A percentile compares a stretch with the other conserved stretches of the same genome.
Conservation (phyloP, 2,113 vertebrate genomes). For the Zosterops lateralis region DNA sequence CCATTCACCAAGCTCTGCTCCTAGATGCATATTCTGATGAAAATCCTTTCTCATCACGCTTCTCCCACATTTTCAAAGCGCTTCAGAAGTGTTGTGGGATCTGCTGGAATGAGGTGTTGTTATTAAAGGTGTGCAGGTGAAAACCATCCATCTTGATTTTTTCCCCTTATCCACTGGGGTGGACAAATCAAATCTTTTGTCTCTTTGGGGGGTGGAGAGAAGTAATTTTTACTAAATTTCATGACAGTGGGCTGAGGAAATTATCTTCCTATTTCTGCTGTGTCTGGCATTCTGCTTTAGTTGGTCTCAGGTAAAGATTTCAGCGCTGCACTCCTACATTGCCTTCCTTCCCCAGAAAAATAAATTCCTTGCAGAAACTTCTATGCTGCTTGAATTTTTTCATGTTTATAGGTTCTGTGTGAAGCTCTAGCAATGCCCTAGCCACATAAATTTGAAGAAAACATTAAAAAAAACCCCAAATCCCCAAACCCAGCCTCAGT, state of each 20-base stretch:
- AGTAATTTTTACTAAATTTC: constrained; percentile 17
- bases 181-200: constrained; percentile 31
- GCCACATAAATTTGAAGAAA: neutral
- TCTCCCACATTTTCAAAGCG: neutral
- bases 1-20: neutral
- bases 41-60: neutral
- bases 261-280: constrained; percentile 4
- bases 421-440: neutral
- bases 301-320: neutral
- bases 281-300: neutral
- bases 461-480: neutral
- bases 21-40: neutral
- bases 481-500: fast-evolving
- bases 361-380: neutral
- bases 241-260: neutral
- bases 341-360: neutral
- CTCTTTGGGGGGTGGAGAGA: neutral
- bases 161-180: neutral
- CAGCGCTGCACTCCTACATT: neutral
- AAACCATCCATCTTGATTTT: constrained; percentile 51
- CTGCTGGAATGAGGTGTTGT: neutral
- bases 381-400: neutral
- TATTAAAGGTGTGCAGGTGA: constrained; percentile 48
- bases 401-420: neutral
- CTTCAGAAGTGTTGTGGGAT: neutral